Evolutionary conservation across 2,113 vertebrate species (phyloP).

Genomic region (Phycodurus eques): DNA sequence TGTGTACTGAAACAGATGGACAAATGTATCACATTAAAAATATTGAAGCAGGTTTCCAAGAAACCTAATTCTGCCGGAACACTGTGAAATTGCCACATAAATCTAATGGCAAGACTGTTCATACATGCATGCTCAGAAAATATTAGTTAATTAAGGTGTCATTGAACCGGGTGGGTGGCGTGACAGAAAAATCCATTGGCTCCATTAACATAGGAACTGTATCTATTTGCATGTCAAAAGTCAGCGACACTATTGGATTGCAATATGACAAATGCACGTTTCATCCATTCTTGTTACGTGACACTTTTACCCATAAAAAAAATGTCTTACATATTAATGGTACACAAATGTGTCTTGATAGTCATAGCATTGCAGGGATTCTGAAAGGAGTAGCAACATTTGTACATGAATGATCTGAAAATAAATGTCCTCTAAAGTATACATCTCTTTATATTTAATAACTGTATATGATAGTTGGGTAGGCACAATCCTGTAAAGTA

Average conservation of each 20-base stretch:
- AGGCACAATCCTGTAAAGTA: too few relatives aligned
- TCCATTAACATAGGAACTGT: constrained; percentile 62
- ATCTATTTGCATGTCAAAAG: constrained; percentile 68
- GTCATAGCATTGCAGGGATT: background rate
- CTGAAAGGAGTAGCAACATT: background rate
- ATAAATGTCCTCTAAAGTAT: too few relatives aligned
- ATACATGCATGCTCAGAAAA: constrained; percentile 36
- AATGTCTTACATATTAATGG: background rate
- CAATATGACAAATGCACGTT: constrained; percentile 52
- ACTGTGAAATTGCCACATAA: constrained; percentile 36
- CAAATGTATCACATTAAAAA: constrained; percentile 32
- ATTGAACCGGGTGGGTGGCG: constrained; percentile 37
- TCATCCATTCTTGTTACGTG: constrained; percentile 50
- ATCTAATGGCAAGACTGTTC: constrained; percentile 27
- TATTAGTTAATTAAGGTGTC: constrained; percentile 60
- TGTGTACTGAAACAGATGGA: background rate
- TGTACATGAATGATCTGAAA: background rate
- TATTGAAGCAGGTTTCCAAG: constrained; percentile 22
- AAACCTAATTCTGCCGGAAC: constrained; percentile 25
- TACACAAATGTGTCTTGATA: background rate
- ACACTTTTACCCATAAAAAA: constrained; percentile 32
- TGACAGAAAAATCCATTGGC: constrained; percentile 64
- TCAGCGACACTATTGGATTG: constrained; percentile 52
- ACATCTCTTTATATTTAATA: too few relatives aligned
- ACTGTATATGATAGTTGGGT: too few relatives aligned